A percentile compares a stretch with the other conserved stretches of the same genome.
Conservation (phyloP, 2,797 vertebrate species). For the Sebastes reedi region DNA sequence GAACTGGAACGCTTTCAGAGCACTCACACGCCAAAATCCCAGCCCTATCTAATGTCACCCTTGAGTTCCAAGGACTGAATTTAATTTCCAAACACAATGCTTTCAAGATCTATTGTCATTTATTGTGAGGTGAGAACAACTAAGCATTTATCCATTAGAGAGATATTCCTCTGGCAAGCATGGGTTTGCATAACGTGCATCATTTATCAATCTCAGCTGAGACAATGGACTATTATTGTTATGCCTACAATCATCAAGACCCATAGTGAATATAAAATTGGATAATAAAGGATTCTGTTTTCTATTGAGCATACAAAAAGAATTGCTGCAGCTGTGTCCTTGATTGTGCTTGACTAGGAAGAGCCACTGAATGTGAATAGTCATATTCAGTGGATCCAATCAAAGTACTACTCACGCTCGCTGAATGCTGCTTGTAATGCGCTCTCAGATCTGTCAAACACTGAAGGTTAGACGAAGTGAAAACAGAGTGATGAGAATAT, state of each 20-base stretch:
- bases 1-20: not conserved
- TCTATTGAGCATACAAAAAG: not conserved
- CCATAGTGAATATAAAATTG: slow-evolving; percentile 1
- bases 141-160: slow-evolving; percentile 2
- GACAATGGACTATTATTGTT: slow-evolving; percentile 17
- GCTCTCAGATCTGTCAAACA: too few species aligned
- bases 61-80: not conserved
- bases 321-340: slow-evolving; percentile 14
- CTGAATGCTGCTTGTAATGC: not conserved
- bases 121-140: not conserved
- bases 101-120: not conserved
- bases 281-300: slow-evolving; percentile 21
- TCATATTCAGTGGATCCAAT: not conserved
- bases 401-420: not conserved
- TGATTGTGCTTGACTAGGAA: slow-evolving; percentile 2
- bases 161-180: not conserved
- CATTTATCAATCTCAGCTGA: slow-evolving; percentile 10
- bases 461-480: too few species aligned
- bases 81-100: slow-evolving; percentile 10
- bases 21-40: not conserved
- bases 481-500: not conserved
- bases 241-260: slow-evolving; percentile 4
- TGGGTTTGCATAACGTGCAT: not conserved
- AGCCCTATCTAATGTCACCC: not conserved
- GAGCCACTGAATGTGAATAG: slow-evolving; percentile 5